Evolutionary conservation across 2,113 vertebrate species (phyloP), one percentile per base, ranked within the genome.

Genomic region (Prunella fulvescens): DNA sequence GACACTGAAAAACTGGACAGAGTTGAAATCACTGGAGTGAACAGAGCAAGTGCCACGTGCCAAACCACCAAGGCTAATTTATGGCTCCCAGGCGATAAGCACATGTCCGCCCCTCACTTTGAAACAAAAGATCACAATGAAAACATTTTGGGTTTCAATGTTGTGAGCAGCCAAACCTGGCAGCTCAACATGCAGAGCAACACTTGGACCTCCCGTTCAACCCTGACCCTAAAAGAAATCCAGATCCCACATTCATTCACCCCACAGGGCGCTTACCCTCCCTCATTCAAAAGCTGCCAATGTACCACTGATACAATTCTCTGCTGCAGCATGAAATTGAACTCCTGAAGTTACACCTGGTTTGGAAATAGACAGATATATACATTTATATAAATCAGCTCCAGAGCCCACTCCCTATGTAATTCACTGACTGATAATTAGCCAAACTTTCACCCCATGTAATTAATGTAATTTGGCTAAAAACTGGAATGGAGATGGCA

Each of bases 201-300:
- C 0, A 0, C 53, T 70, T 65, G 45, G 22, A 60, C 44, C n/a
- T 65, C 66, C 56, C 1, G 0, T 35, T 81, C 77, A 82, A 51
- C 51, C 51, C 57, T 81, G 60, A 78, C 53, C 77, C 50, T 37
- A 70, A 70, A 57, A 45, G 62, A 76, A 81, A 70, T 17, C 18
- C 28, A n/a, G 70, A 57, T 33, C 15, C 28, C 54, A n/a, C 50
- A 19, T 25, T 18, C 6, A 6, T 15, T 74, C 64, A 45, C 33
- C 45, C 69, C 14, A 9, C 10, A 31, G 2, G 1, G 35, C 1
- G 1, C 19, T 73, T 29, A 10, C 33, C 35, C 24, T 64, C 33
- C 62, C 48, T 70, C 37, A 26, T 57, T 56, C 42, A 51, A 62
- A 81, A 50, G 24, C 44, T 81, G 47, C 33, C 16, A 7, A 42